Percentiles rank a stretch among this genome's conserved stretches.
These are phyloP conservation scores for Tipula vernalis DNA, from an alignment of 2,888 invertebrate species.

Conservation along the genomic window DNA sequence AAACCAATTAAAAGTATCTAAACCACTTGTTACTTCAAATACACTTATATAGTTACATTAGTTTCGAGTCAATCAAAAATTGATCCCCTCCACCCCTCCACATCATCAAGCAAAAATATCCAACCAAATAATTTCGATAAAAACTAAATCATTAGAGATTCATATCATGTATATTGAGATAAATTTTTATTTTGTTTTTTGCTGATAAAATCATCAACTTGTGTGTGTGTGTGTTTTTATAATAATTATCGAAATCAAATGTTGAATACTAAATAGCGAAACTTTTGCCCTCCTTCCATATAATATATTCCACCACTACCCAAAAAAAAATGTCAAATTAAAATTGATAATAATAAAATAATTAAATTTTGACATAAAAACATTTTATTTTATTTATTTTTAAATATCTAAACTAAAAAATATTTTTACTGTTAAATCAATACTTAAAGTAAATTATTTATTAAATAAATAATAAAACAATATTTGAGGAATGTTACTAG, in stretches of 20 bases:
- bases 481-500: no score
- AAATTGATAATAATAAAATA: not conserved
- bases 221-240: not conserved
- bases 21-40: not conserved
- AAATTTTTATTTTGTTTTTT: not conserved
- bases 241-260: not conserved
- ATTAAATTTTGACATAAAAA: not conserved
- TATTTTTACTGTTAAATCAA: no score
- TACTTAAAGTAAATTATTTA: no score
- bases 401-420: no score
- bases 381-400: no score
- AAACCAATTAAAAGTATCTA: not conserved
- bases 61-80: not conserved
- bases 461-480: constrained; percentile 5
- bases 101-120: not conserved
- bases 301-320: not conserved
- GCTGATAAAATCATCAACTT: not conserved
- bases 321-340: not conserved
- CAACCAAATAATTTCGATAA: not conserved
- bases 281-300: not conserved
- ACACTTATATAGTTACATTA: not conserved
- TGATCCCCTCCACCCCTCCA: not conserved
- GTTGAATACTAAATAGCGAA: not conserved
- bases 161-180: not conserved
- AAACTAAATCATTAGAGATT: not conserved